These are phyloP conservation scores for Oasisia sp. DNA, from an alignment of 2,888 invertebrate genomes.

Conservation along the genomic window DNA sequence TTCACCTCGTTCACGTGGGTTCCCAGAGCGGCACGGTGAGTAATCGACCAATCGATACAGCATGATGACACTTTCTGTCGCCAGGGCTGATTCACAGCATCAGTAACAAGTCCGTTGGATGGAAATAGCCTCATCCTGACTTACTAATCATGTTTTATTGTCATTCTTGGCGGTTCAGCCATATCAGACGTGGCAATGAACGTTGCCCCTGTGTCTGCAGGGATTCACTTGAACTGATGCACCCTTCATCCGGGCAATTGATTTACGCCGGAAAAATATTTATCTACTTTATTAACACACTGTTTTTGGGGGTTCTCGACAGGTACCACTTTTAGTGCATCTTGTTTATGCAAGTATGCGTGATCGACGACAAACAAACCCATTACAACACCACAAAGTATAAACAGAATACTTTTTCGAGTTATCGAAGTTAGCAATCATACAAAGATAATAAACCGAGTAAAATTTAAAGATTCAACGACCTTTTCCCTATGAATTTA, in stretches of 20 bases:
- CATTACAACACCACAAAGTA: background rate
- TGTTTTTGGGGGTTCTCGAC: too few species aligned
- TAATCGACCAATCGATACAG: background rate
- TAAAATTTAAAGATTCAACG: too few species aligned
- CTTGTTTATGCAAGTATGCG: background rate
- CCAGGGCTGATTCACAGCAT: background rate
- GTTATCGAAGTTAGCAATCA: too few species aligned
- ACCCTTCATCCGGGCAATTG: background rate
- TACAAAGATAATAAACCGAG: too few species aligned
- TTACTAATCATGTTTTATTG: constrained; percentile 12
- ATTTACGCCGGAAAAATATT: too few species aligned
- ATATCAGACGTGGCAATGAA: background rate
- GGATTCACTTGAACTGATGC: background rate
- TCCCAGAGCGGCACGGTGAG: background rate
- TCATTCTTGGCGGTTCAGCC: background rate
- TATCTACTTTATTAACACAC: too few species aligned
- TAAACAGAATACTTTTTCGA: background rate
- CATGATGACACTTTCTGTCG: background rate
- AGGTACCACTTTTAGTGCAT: too few species aligned
- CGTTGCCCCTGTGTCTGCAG: background rate
- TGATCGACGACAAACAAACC: background rate
- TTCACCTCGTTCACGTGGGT: background rate
- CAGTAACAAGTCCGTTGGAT: background rate
- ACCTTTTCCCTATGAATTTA: background rate
- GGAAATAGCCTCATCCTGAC: background rate